Evolutionary conservation across 1,140 invertebrate genomes (phyloP), one percentile per base, ranked within the genome.

Genomic region (Episyrphus balteatus): DNA sequence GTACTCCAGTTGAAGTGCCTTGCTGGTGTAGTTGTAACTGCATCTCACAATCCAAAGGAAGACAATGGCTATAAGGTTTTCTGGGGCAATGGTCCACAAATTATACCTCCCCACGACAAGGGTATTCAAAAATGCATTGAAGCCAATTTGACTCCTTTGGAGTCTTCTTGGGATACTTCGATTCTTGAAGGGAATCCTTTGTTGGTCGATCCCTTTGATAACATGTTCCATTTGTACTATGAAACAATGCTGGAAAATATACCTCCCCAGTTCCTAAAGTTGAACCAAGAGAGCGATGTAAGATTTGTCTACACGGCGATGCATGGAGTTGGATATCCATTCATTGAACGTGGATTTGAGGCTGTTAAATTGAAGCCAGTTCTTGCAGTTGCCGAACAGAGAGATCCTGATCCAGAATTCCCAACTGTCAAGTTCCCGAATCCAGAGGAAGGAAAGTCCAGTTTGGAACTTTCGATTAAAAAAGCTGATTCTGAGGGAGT

Each of bases 21-120:
- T 5, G 84, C 81, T 43, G 94, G 94, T 6, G 77, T 98, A 8
- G 94, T 98, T 91, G 80, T 99, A 0, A 99, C 97, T 13, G 96
- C 97, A 0, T 98, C 94, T 0, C 96, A 99, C 57, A 99, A 99
- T 75, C 96, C 95, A 0, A 98, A 97, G 71, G 83, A 98, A 43
- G 95, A 99, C 64, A 99, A 99, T 71, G 97, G 97, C 5, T 99
- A 98, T 65, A 99, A 99, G 76, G 91, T 97, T 5, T 98, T 97
- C 66, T 95, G 92, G 85, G 72, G 73, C 17, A 97, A 98, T 70
- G 92, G 92, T 2, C 83, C 88, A n/a, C 95, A 98, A 79, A 98
- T 99, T 40, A 86, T 95, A 44, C 70, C 84, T 1, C 96, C 96
- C 0, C 83, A 89, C 55, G 96, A 99, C 69, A 84, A 84, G 61